Percentiles rank a stretch among this genome's conserved stretches.
phyloP scores from a whole-genome alignment of 2,113 vertebrate species.

The Rattus norvegicus region GRCr8 NC_086026.1:129966001-129966500 shows the following conservation, averaged over 20 bases:
- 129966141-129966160: neutral
- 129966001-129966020: neutral
- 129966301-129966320: neutral
- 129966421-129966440: neutral
- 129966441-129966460: neutral
- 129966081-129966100: neutral
- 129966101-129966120: neutral
- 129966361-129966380: neutral
- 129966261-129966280: no score
- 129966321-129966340: neutral
- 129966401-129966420: neutral
- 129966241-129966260: neutral
- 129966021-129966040: neutral
- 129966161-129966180: neutral
- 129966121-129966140: neutral
- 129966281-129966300: neutral
- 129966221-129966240: neutral
- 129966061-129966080: neutral
- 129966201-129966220: neutral
- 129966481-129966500: neutral
- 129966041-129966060: neutral
- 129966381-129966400: no score
- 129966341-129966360: neutral
- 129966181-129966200: neutral
- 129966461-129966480: no score